Base-by-base conservation (phyloP, 2,888 invertebrate species). In the Candidula unifasciata region DNA sequence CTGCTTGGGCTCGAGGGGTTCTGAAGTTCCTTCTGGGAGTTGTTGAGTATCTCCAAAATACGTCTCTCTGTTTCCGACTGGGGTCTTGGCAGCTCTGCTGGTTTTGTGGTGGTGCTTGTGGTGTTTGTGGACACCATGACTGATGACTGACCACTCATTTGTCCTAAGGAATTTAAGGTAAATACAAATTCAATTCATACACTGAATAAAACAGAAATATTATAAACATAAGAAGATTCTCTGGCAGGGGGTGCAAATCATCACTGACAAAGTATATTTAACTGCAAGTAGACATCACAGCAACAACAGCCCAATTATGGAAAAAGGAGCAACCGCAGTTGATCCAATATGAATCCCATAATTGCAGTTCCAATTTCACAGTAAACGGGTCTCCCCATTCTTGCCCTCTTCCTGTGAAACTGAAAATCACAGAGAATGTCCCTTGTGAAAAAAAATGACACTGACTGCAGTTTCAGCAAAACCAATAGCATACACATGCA, bases 61-160 rank as follows among this genome's bases (percentile, higher is more conserved):
- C 92, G 86, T 69, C 91, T 84, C 66, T 92, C 92, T 16, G 92
- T 92, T 84, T 92, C 92, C 64, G 91, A 91, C 87, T 91, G 91
- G 2, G 91, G 91, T 77, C 90, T 91, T 44, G 88, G 87, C 27
- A 88, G 85, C 66, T 88, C 88, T 0, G 90, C 90, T 44, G 90
- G 89, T 27, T 89, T 88, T 30, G 86, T 57, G 0, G 85, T 64
- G n/a, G 83, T 66, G 18, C 71, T 37, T 35, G 76, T 30, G 24
- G 27, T 71, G 60, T 35, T 60, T 33, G 66, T 10, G 66, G 85
- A 64, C 66, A 80, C 52, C 30, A 71, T 73, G 18, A 74, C 66
- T 54, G 79, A 30, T 52, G 86, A 77, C 44, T 81, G 60, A 37
- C 71, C 78, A 33, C n/a, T 81, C 13, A 54, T 60, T 30, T 68